Evolutionary conservation across 2,113 vertebrate genomes (phyloP).

Genomic region (Arizona elegans): DNA sequence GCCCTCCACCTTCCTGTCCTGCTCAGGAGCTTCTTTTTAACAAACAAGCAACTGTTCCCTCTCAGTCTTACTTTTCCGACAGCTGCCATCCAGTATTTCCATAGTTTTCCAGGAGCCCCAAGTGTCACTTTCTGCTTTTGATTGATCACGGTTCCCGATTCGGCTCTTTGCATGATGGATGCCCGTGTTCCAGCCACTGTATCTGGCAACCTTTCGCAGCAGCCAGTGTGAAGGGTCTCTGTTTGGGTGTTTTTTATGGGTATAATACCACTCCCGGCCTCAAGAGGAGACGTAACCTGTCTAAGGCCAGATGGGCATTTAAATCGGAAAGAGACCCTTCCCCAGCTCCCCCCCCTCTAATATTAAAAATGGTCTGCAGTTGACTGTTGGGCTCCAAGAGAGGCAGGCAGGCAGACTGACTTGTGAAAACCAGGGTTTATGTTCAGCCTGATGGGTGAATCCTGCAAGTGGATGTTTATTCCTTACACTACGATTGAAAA

Average conservation of each 20-base stretch:
- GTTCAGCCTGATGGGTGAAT: neutral
- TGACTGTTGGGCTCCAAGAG: neutral
- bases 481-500: neutral
- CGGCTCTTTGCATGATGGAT: constrained; percentile 27
- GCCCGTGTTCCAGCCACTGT: constrained; percentile 26
- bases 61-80: neutral
- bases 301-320: neutral
- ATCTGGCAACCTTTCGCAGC: constrained; percentile 15
- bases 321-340: neutral
- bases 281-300: neutral
- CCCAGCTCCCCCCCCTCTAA: neutral
- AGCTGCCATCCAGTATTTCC: neutral
- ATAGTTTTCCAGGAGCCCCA: neutral
- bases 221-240: neutral
- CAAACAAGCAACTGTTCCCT: neutral
- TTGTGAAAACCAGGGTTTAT: neutral
- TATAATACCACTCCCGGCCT: neutral
- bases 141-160: constrained; percentile 26
- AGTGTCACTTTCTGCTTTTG: constrained; percentile 17
- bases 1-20: neutral
- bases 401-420: no score
- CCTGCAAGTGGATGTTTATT: neutral
- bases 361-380: neutral
- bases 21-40: neutral
- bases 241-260: neutral